A percentile compares a stretch with the other conserved stretches of the same genome.
phyloP scores from a whole-genome alignment of 2,797 vertebrate genomes.

The Caiman crocodilus region DNA sequence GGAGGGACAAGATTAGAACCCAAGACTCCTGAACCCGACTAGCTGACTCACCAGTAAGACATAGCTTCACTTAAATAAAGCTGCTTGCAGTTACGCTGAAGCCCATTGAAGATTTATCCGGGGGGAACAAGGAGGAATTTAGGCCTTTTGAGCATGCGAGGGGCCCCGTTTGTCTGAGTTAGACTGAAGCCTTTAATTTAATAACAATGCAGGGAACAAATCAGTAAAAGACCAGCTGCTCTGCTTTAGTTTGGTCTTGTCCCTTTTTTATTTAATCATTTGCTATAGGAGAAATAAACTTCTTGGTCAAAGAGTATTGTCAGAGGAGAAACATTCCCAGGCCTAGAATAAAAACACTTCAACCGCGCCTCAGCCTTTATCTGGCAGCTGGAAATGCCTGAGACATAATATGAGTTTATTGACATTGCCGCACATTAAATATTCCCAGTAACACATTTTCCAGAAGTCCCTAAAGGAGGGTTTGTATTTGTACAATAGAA shows the following conservation, averaged over 20 bases:
- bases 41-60: neutral
- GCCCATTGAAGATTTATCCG: neutral
- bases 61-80: neutral
- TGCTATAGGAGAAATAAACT: neutral
- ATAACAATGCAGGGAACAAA: neutral
- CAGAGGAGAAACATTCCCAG: neutral
- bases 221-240: conserved; percentile 34
- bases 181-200: neutral
- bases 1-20: neutral
- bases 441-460: conserved; percentile 3
- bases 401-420: neutral
- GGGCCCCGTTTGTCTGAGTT: neutral
- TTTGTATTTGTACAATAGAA: neutral
- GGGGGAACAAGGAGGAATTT: rapidly evolving
- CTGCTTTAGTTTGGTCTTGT: neutral
- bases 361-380: neutral
- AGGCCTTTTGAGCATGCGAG: neutral
- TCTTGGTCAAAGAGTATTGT: conserved; percentile 30
- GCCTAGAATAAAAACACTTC: neutral
- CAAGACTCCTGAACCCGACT: neutral
- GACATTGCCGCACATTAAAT: neutral
- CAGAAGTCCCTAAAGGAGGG: neutral
- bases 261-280: conserved; percentile 22
- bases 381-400: conserved; percentile 38
- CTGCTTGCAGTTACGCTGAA: neutral